Evolutionary conservation across 2,888 invertebrate species (phyloP).

Genomic region (Diaperis boleti): DNA sequence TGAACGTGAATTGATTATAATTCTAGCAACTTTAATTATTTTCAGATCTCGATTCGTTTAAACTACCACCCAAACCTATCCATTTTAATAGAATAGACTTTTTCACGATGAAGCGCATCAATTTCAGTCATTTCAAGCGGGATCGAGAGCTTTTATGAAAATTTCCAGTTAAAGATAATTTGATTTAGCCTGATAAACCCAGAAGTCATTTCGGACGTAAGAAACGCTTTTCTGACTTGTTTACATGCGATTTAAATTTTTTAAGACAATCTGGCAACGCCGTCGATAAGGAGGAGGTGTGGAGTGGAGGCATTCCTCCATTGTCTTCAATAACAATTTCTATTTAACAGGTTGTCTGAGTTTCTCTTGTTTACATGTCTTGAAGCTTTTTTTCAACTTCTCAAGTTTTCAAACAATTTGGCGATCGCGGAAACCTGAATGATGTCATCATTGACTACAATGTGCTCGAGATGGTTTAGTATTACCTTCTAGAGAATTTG

Average conservation of each 20-base stretch:
- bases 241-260: conserved; percentile 1
- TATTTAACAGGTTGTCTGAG: no score
- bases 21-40: conserved; percentile 1
- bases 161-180: conserved; percentile 4
- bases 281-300: no score
- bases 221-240: not conserved
- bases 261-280: not conserved
- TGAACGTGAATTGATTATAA: not conserved
- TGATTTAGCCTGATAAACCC: conserved; percentile 1
- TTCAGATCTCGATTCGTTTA: not conserved
- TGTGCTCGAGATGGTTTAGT: no score
- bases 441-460: no score
- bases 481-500: no score
- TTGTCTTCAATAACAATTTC: no score
- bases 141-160: not conserved
- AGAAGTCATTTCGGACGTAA: not conserved
- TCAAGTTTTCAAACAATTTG: no score
- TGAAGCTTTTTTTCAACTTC: no score
- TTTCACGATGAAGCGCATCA: conserved; percentile 1
- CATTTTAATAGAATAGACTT: not conserved
- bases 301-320: no score
- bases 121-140: conserved; percentile 3
- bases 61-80: not conserved
- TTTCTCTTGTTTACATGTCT: no score
- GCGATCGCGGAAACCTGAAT: no score